Percentiles rank a stretch among this genome's conserved stretches.
Evolutionary conservation across 1,140 invertebrate species (phyloP).

Genomic region (Halesus radiatus): DNA sequence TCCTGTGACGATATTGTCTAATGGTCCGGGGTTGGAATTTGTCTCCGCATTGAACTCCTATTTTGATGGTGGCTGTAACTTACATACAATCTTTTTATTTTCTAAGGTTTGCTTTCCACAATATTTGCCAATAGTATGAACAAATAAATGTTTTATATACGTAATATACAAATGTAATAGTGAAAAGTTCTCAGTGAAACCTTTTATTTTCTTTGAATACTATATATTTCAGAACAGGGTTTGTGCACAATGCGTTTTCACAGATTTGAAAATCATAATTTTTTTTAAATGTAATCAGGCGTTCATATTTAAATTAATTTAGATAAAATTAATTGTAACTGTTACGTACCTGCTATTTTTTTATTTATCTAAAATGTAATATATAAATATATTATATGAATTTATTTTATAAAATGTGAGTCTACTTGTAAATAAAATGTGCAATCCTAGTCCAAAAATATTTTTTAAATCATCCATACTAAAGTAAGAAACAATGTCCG

Average conservation of each 20-base stretch:
- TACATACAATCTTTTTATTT: no score
- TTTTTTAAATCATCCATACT: not conserved
- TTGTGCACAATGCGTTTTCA: slow-evolving; percentile 14
- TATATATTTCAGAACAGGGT: slow-evolving; percentile 3
- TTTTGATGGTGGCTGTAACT: no score
- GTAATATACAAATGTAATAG: no score
- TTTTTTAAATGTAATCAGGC: not conserved
- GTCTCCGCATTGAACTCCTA: no score
- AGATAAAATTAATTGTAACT: slow-evolving; percentile 35
- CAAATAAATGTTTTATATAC: not conserved
- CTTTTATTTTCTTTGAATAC: no score
- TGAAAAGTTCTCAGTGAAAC: no score
- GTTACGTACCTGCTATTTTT: slow-evolving; percentile 35
- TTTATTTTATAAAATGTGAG: slow-evolving; percentile 19
- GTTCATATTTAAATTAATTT: slow-evolving; percentile 10
- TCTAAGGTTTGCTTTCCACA: no score
- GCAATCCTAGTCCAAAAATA: slow-evolving; percentile 40
- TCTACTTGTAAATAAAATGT: slow-evolving; percentile 34
- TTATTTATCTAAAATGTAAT: slow-evolving; percentile 34
- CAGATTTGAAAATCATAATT: not conserved
- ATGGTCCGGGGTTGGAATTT: no score
- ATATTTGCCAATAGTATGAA: no score
- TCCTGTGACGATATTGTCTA: no score
- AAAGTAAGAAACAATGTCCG: not conserved
- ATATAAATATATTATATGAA: slow-evolving; percentile 17